Evolutionary conservation across 2,888 invertebrate species (phyloP).

Genomic region (Heliothis peltigera): DNA sequence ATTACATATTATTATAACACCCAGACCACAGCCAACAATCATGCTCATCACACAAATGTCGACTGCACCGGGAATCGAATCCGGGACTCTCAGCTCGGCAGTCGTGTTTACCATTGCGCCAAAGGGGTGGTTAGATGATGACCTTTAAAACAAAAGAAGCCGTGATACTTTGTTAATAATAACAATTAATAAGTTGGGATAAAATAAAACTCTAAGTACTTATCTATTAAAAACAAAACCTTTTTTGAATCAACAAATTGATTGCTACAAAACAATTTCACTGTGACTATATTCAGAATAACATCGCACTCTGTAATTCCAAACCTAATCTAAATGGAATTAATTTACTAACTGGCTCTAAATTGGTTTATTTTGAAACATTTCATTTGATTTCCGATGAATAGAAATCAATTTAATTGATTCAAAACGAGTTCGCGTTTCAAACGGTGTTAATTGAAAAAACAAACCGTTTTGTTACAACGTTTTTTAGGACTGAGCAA

Average conservation of each 20-base stretch:
- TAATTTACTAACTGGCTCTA: slow-evolving; percentile 33
- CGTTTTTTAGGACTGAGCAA: slow-evolving; percentile 27
- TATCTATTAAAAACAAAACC: neutral
- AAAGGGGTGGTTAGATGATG: too few species aligned
- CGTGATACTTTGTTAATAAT: neutral
- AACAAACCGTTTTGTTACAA: slow-evolving; percentile 15
- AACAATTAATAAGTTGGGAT: neutral
- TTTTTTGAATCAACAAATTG: slow-evolving; percentile 27
- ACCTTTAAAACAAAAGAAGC: too few species aligned
- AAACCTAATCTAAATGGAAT: slow-evolving; percentile 41
- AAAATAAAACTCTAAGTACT: neutral
- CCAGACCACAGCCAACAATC: too few species aligned
- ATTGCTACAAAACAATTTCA: slow-evolving; percentile 33
- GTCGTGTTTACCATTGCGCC: too few species aligned
- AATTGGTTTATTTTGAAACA: slow-evolving; percentile 46
- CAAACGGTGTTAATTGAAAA: slow-evolving; percentile 7
- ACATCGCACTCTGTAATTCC: slow-evolving; percentile 22
- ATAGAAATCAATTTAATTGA: slow-evolving; percentile 37
- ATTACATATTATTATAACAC: too few species aligned
- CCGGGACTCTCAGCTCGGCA: too few species aligned
- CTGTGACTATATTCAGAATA: slow-evolving; percentile 14
- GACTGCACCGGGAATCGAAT: too few species aligned
- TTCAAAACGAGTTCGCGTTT: slow-evolving; percentile 9
- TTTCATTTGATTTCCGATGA: slow-evolving; percentile 25
- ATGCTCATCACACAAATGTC: too few species aligned